Base-by-base conservation (phyloP, 2,888 invertebrate genomes). In the Crematogaster levior region DNA sequence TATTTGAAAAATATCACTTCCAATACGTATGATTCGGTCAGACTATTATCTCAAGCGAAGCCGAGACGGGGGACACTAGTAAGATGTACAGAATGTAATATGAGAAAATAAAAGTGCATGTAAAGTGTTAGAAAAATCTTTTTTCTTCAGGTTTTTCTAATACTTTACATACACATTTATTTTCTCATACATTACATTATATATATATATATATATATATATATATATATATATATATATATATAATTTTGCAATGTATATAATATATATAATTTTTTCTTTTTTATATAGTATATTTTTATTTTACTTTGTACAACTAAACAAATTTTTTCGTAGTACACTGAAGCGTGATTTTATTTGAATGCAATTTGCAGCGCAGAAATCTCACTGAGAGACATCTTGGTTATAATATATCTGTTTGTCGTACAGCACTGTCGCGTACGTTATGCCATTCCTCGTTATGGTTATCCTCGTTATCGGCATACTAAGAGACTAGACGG, bases 381-480 rank as follows among this genome's bases (percentile, higher is more conserved):
- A 40, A n/a, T 30, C 15, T n/a, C 21, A 15, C 4, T 18, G 24
- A 18, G 40, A 15, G 12, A 12, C 9, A 30, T 60, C 60, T 15
- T 10, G 12, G 37, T 48, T 15, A 43, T 15, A 43, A 58, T 56
- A 75, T 15, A 68, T 51, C 40, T 66, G 30, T 40, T 9, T 53
- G 2, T 21, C 30, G 46, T n/a, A 24, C 9, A 12, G 21, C 30
- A 30, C 24, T 61, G 63, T 27, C 40, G 53, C 34, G 30, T 58
- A 34, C 18, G 56, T 34, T 30, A 24, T 43, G 68, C 43, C 68
- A 43, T 56, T 56, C 34, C 43, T 65, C 27, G 43, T 77, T 56
- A 56, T 68, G 77, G 68, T 79, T 79, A n/a, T n/a, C n/a, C n/a
- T n/a, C n/a, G n/a, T n/a, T n/a, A 68, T 58, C 34, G 68, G 43